Percentiles rank a stretch among this genome's conserved stretches.
Conservation (phyloP, 2,113 vertebrate species). For the Martes martes region DNA sequence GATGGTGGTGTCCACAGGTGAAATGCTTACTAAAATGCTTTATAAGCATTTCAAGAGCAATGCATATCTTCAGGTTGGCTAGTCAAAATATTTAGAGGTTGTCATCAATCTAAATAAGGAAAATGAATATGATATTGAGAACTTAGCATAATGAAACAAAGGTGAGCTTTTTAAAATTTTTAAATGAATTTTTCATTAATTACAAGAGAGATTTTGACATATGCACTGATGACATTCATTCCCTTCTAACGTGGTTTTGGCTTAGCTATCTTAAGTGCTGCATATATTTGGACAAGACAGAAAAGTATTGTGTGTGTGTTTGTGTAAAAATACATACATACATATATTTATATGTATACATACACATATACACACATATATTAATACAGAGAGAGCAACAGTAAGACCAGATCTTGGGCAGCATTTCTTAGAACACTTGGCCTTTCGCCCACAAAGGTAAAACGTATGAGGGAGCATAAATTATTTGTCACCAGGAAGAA, state of each 20-base stretch:
- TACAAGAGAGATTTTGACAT: slow-evolving; percentile 59
- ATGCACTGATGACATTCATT: slow-evolving; percentile 27
- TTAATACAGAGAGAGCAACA: background rate
- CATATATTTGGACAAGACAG: slow-evolving; percentile 69
- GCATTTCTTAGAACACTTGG: slow-evolving; percentile 72
- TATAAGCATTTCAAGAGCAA: background rate
- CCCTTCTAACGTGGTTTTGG: slow-evolving; percentile 72
- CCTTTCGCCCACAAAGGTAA: slow-evolving; percentile 72
- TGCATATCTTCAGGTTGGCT: background rate
- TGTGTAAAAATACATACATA: background rate
- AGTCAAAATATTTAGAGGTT: background rate
- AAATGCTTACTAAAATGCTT: slow-evolving; percentile 27
- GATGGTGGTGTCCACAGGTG: background rate
- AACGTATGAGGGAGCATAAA: slow-evolving; percentile 75
- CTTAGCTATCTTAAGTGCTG: slow-evolving; percentile 71
- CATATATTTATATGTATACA: background rate
- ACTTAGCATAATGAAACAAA: background rate
- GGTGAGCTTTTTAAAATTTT: background rate
- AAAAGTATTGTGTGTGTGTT: background rate
- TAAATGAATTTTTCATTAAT: slow-evolving; percentile 47
- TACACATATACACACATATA: background rate
- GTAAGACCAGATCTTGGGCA: background rate
- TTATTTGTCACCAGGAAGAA: slow-evolving; percentile 77
- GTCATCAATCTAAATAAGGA: slow-evolving; percentile 41
- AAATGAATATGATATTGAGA: background rate